Base-by-base conservation (phyloP, 1,140 invertebrate genomes). In the Callitettix versicolor region DNA sequence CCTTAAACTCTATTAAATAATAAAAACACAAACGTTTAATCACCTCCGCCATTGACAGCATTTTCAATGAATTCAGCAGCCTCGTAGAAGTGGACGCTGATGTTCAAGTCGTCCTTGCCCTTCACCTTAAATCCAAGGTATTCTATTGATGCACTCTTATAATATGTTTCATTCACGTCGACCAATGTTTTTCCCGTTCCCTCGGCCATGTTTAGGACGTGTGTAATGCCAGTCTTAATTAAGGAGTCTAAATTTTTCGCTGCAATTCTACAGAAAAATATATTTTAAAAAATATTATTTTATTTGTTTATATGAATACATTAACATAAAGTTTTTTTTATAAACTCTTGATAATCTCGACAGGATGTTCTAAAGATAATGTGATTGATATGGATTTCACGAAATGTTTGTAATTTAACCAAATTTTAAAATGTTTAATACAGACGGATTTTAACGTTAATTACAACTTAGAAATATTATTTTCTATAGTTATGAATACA, bases 191-290 rank as follows among this genome's bases (percentile, higher is more conserved):
- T 83, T 38, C 78, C 74, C 59, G 78, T 80, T 18, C 90, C 88
- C 66, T 90, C 82, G 2, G 90, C 90, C 17, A 84, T 80, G 69
- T 95, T 95, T 17, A 95, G 67, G 6, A 95, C 81, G 67, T 93
- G 88, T 49, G 87, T 93, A 15, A 94, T 82, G 36, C 87, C 86
- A 70, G 90, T 78, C 48, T 76, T 70, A 59, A 78, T 70, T 51
- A 95, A 71, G 65, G 82, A 87, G 2, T 73, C 68, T 68, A 84
- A 87, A 63, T 86, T 84, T 69, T 81, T 86, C 26, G 88, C 88
- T 51, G 86, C 79, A 57, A 75, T 76, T 56, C 87, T 90, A 60
- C 47, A n/a, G n/a, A n/a, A 69, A n/a, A n/a, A n/a, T n/a, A n/a
- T n/a, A n/a, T n/a, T n/a, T n/a, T n/a, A n/a, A n/a, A n/a, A n/a